phyloP scores from a whole-genome alignment of 2,888 invertebrate genomes.

The Tineola bisselliella region DNA sequence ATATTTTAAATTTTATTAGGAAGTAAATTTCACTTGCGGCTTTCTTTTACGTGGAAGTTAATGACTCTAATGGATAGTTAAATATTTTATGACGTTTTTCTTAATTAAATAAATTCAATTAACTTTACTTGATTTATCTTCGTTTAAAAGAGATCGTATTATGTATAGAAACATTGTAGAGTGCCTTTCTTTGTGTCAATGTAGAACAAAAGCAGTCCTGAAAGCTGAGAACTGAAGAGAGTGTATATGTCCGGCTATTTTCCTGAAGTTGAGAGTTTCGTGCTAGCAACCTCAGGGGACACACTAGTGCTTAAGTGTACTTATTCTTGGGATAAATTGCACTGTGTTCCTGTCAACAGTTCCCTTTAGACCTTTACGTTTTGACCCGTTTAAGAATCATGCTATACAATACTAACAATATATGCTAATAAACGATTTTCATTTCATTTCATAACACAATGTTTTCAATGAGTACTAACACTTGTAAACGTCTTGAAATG shows the following conservation, averaged over 20 bases:
- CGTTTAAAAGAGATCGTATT: too few species aligned
- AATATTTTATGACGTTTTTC: background rate
- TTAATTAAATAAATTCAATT: background rate
- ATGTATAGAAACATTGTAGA: too few species aligned
- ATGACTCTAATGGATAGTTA: background rate
- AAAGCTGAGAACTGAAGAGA: background rate
- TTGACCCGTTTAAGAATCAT: background rate
- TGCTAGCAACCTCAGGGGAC: slow-evolving; percentile 1
- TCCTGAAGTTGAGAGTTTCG: background rate
- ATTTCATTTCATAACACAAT: too few species aligned
- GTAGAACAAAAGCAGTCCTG: background rate
- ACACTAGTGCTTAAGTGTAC: slow-evolving; percentile 1
- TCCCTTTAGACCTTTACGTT: background rate
- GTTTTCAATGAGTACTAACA: too few species aligned
- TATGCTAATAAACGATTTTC: too few species aligned
- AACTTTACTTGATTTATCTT: background rate
- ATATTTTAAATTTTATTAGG: slow-evolving; percentile 5
- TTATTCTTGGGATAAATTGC: slow-evolving; percentile 1
- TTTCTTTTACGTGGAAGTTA: background rate
- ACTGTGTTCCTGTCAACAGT: background rate
- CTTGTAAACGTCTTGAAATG: too few species aligned
- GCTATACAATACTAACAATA: too few species aligned
- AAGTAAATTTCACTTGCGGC: background rate
- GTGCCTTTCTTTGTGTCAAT: too few species aligned
- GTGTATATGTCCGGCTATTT: background rate